A percentile compares a stretch with the other conserved stretches of the same genome.
Evolutionary conservation across 2,888 invertebrate species (phyloP).

Genomic region (Lithophane socia): DNA sequence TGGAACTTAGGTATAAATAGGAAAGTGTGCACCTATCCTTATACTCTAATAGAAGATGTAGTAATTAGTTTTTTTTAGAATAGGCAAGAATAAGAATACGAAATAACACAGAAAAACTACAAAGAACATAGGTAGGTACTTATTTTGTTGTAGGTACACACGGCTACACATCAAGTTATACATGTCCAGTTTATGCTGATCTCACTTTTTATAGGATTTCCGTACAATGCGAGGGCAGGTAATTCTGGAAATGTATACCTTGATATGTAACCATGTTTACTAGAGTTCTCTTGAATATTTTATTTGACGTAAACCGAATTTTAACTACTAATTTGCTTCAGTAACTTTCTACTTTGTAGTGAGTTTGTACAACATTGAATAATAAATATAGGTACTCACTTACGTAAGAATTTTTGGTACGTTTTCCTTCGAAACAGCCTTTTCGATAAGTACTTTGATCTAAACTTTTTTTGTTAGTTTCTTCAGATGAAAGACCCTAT

Average conservation of each 20-base stretch:
- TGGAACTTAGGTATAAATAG: too few relatives aligned
- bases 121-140: background rate
- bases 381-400: slow-evolving; percentile 31
- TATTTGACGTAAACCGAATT: slow-evolving; percentile 37
- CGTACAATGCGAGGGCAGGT: too few relatives aligned
- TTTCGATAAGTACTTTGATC: slow-evolving; percentile 45
- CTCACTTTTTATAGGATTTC: too few relatives aligned
- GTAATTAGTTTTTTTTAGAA: background rate
- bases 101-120: background rate
- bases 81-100: background rate
- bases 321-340: slow-evolving; percentile 33
- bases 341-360: slow-evolving; percentile 40
- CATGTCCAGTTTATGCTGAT: too few relatives aligned
- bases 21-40: too few relatives aligned
- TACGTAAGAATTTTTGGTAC: slow-evolving; percentile 5
- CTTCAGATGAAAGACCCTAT: slow-evolving; percentile 31
- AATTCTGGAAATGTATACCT: too few relatives aligned
- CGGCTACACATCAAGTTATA: too few relatives aligned
- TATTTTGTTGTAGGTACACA: background rate
- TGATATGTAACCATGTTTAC: background rate
- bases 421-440: slow-evolving; percentile 32
- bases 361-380: slow-evolving; percentile 39
- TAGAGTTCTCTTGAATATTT: slow-evolving; percentile 22
- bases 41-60: too few relatives aligned
- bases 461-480: slow-evolving; percentile 17